Conservation (phyloP, 1,140 invertebrate genomes). For the Trichonephila clavata region DNA sequence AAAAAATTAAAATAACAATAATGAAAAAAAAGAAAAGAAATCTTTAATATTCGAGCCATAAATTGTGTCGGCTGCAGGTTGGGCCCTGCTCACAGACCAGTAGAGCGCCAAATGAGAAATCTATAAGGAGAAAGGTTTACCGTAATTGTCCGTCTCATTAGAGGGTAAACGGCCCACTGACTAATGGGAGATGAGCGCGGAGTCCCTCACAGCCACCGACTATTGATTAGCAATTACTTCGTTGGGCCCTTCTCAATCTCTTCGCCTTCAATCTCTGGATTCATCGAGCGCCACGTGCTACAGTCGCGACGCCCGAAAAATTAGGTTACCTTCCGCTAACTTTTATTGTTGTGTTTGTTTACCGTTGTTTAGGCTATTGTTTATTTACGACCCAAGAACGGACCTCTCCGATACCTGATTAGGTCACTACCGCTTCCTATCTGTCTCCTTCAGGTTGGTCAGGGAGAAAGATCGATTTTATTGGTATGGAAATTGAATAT, state of each 20-base stretch:
- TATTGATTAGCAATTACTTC: conserved; percentile 77
- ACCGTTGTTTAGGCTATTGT: conserved; percentile 49
- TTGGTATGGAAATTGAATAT: not conserved
- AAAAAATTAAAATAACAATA: conserved; percentile 68
- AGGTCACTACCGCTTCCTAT: not conserved
- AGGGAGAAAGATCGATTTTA: not conserved
- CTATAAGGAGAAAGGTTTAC: conserved; percentile 77
- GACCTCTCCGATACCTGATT: not conserved
- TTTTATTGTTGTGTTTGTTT: conserved; percentile 16
- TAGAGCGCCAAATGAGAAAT: conserved; percentile 77
- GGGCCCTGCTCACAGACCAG: conserved; percentile 70
- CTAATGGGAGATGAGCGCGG: conserved; percentile 76
- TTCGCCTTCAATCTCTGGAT: conserved; percentile 69
- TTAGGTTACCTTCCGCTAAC: conserved; percentile 66
- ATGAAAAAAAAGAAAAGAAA: conserved; percentile 56
- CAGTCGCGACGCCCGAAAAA: conserved; percentile 45
- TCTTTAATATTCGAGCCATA: conserved; percentile 77
- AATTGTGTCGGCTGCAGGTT: conserved; percentile 76
- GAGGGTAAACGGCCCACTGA: conserved; percentile 76
- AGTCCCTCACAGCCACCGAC: conserved; percentile 75
- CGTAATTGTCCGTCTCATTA: conserved; percentile 77
- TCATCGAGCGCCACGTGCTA: conserved; percentile 63
- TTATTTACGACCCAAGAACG: conserved; percentile 27
- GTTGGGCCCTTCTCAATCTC: conserved; percentile 69
- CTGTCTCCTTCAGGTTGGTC: not conserved